These are phyloP conservation scores for Hyposoter dolosus DNA, from an alignment of 2,888 invertebrate genomes.

Conservation along the genomic window DNA sequence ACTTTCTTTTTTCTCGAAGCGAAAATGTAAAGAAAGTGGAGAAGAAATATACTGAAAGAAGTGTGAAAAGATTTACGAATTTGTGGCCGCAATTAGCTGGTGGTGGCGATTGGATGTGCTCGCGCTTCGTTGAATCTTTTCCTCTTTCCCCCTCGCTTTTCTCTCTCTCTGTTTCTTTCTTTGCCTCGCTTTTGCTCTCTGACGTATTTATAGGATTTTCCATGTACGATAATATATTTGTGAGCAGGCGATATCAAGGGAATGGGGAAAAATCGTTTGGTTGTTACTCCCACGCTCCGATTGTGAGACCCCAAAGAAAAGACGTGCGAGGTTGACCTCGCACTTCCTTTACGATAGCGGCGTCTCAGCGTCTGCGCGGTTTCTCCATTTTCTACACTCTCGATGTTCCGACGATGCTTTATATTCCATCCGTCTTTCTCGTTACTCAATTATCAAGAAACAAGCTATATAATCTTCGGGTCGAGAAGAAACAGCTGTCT, in stretches of 20 bases:
- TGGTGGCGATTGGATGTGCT: conserved; percentile 39
- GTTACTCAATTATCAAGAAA: conserved; percentile 43
- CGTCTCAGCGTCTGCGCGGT: conserved; percentile 78
- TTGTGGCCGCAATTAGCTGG: conserved; percentile 54
- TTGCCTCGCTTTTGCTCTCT: background rate
- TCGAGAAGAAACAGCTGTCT: conserved; percentile 64
- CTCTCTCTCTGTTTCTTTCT: background rate
- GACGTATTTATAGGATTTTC: conserved; percentile 70
- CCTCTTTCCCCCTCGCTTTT: background rate
- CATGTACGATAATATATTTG: conserved; percentile 68
- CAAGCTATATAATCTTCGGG: background rate
- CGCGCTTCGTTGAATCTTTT: conserved; percentile 1
- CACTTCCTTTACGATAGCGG: conserved; percentile 84
- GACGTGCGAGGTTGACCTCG: conserved; percentile 81
- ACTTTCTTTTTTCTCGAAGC: background rate
- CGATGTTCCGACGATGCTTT: background rate
- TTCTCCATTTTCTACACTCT: conserved; percentile 62
- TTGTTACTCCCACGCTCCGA: conserved; percentile 75
- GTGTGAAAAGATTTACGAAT: conserved; percentile 57
- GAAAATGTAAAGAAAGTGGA: background rate
- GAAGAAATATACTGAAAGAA: conserved; percentile 27
- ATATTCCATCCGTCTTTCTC: conserved; percentile 29
- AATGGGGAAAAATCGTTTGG: conserved; percentile 67
- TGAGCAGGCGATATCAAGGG: conserved; percentile 29
- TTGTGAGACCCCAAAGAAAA: conserved; percentile 59